Percentiles rank a stretch among this genome's conserved stretches.
Evolutionary conservation across 2,797 vertebrate species (phyloP).

Genomic region (Carcharodon carcharias): DNA sequence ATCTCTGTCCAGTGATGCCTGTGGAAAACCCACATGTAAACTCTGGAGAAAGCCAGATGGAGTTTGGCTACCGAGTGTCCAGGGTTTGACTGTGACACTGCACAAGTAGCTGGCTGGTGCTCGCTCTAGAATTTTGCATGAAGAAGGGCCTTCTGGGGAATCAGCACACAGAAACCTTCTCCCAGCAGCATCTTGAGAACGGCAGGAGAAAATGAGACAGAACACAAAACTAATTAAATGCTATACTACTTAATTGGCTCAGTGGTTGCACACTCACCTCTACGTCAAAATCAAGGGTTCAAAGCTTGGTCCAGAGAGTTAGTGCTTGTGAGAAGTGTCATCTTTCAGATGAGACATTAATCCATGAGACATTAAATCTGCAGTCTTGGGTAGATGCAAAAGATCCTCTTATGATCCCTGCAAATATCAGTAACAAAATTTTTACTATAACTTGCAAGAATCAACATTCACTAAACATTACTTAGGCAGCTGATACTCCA

Average conservation of each 20-base stretch:
- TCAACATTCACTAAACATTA: neutral
- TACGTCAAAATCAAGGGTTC: neutral
- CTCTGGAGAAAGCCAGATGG: neutral
- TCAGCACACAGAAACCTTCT: neutral
- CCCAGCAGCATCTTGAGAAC: neutral
- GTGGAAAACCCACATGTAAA: neutral
- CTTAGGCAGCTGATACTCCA: too few species aligned
- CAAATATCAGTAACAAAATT: neutral
- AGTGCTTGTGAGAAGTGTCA: neutral
- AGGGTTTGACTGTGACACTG: neutral
- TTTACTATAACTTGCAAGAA: neutral
- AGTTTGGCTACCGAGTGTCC: neutral
- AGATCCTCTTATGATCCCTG: neutral
- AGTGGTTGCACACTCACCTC: neutral
- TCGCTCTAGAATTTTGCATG: neutral
- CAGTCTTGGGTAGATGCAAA: neutral
- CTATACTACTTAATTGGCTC: neutral
- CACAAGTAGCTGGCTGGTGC: neutral
- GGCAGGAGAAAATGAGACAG: neutral
- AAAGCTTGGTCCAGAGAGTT: neutral
- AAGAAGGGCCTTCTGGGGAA: neutral
- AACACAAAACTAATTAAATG: neutral
- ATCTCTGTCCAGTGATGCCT: neutral
- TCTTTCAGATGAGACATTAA: neutral
- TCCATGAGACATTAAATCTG: neutral